Conservation (phyloP, 2,797 vertebrate species). For the Eutrigla gurnardus region DNA sequence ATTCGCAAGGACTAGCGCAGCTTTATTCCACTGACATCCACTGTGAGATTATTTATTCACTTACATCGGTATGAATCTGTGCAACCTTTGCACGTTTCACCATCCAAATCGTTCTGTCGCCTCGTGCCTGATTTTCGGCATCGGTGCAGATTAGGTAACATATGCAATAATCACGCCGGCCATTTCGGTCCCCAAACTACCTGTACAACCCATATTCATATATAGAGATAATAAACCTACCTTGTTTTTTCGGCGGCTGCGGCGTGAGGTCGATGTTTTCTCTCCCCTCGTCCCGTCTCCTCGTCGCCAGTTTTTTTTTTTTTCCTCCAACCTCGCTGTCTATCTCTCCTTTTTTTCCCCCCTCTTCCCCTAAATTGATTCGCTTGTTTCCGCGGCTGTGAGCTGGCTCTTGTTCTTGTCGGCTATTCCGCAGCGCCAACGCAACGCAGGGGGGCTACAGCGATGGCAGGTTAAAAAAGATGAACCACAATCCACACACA, state of each 20-base stretch:
- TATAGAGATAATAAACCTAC: conserved; percentile 55
- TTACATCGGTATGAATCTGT: conserved; percentile 25
- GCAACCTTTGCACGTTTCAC: conserved; percentile 36
- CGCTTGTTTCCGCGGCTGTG: conserved; percentile 77
- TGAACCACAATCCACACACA: conserved; percentile 68
- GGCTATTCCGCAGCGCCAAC: conserved; percentile 83
- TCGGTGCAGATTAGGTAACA: conserved; percentile 54
- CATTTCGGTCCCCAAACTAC: conserved; percentile 66
- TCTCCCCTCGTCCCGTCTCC: conserved; percentile 43
- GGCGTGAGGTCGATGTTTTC: conserved; percentile 66
- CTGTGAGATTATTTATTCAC: conserved; percentile 45
- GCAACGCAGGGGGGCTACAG: conserved; percentile 77
- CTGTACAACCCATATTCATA: conserved; percentile 53
- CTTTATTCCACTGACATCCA: conserved; percentile 41
- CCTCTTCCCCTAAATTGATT: conserved; percentile 71
- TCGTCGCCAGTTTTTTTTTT: conserved; percentile 43
- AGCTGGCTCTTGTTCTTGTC: conserved; percentile 78
- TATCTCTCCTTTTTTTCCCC: conserved; percentile 48
- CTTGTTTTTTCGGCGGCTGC: conserved; percentile 67
- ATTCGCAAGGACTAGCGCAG: conserved; percentile 19
- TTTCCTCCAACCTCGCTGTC: conserved; percentile 53
- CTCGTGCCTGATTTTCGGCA: conserved; percentile 32
- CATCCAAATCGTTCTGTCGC: background rate
- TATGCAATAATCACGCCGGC: conserved; percentile 70
- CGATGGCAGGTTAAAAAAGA: conserved; percentile 71